Percentiles rank a stretch among this genome's conserved stretches.
These are phyloP conservation scores for Lysiphlebus fabarum DNA, from an alignment of 1,140 invertebrate species.

Conservation along the genomic window DNA sequence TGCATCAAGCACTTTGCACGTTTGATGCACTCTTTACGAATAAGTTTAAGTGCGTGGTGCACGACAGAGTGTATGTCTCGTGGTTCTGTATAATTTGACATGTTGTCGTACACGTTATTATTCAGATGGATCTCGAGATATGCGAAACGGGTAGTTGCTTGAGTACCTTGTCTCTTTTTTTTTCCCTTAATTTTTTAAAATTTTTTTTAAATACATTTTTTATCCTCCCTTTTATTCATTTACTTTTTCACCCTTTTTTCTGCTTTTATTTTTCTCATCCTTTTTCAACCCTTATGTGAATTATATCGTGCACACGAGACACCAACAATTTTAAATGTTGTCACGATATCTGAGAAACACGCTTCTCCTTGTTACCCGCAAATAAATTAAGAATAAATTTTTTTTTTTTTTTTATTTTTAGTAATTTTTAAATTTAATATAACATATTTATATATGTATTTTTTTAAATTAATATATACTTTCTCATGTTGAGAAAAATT, in stretches of 20 bases:
- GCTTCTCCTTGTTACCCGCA: conserved; percentile 7
- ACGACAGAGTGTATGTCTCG: conserved; percentile 32
- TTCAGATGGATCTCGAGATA: conserved; percentile 56
- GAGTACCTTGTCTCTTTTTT: conserved; percentile 18
- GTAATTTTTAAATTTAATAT: background rate
- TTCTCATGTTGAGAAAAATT: too few relatives aligned
- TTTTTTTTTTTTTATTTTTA: conserved; percentile 4
- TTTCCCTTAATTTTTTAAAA: conserved; percentile 1
- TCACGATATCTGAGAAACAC: conserved; percentile 26
- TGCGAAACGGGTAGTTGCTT: conserved; percentile 25
- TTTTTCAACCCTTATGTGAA: conserved; percentile 14
- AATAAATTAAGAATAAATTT: conserved; percentile 12
- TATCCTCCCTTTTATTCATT: conserved; percentile 17
- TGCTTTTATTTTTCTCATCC: conserved; percentile 27
- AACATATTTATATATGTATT: background rate
- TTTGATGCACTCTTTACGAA: conserved; percentile 9
- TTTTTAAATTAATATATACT: too few relatives aligned
- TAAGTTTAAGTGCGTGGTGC: conserved; percentile 30
- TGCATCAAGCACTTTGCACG: conserved; percentile 1
- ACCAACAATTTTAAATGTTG: conserved; percentile 32
- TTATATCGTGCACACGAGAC: conserved; percentile 18
- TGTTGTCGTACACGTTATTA: conserved; percentile 58
- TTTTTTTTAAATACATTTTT: too few relatives aligned
- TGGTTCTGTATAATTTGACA: conserved; percentile 56
- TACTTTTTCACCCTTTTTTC: conserved; percentile 7